Evolutionary conservation across 2,113 vertebrate genomes (phyloP), one percentile per base, ranked within the genome.

Genomic region (Seriola rivoliana): DNA sequence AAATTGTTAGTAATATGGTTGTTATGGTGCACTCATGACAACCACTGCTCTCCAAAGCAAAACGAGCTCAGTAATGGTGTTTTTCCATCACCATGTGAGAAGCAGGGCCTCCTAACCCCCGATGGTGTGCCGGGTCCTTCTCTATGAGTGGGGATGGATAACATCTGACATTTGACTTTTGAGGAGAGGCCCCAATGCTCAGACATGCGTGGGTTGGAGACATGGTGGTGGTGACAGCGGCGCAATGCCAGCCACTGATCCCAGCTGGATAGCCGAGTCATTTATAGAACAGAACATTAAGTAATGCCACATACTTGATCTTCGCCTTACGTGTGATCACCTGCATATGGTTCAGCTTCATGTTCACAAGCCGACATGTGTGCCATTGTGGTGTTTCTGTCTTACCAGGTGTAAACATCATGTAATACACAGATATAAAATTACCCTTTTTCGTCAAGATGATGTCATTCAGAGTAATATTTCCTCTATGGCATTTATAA

Each of bases 81-180:
- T 89, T 92, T 87, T 91, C 85, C 81, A 29, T 86, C 81, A n/a
- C 73, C 76, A 6, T 42, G 69, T 0, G 32, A 75, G 77, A 76
- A 79, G 73, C 81, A 57, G 80, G 73, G 78, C 87, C 80, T 77
- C 80, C 9, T 42, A 71, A 76, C 73, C 83, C 87, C 88, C 65
- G 63, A 78, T 67, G 85, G 75, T 44, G 83, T 63, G 5, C 58
- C 8, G 57, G 85, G 85, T 79, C 86, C 81, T 78, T 85, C 91
- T 75, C 78, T 77, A 52, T 10, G 75, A 84, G 85, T 69, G 50
- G 85, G 90, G 92, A 92, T 88, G 70, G 87, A 94, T 91, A 86
- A 88, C 89, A 88, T 93, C 88, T 93, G 94, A 94, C 93, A 93
- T 94, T 95, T 94, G 92, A 95, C 94, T 94, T 94, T 93, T 92